These are phyloP conservation scores for Campoplex nolae DNA, from an alignment of 2,888 invertebrate genomes.

Conservation along the genomic window DNA sequence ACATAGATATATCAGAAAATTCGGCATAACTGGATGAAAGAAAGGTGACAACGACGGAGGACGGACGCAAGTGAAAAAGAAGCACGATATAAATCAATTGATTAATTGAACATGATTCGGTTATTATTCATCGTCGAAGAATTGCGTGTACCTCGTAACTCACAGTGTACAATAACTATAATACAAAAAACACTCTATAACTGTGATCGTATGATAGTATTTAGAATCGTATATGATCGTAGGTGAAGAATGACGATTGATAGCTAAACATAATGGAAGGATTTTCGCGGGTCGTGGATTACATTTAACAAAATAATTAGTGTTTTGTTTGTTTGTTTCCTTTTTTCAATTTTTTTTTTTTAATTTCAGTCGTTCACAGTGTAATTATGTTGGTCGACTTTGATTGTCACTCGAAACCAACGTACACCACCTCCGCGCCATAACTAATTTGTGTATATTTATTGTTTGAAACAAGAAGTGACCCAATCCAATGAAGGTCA, in stretches of 20 bases:
- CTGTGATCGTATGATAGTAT: conserved; percentile 78
- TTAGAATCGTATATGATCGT: conserved; percentile 68
- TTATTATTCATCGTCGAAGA: conserved; percentile 83
- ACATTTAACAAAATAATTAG: conserved; percentile 71
- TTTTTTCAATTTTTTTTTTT: neutral
- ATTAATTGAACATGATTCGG: conserved; percentile 81
- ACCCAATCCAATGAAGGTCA: neutral
- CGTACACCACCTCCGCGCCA: conserved; percentile 64
- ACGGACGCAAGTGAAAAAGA: conserved; percentile 40
- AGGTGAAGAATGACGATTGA: conserved; percentile 71
- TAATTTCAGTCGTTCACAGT: conserved; percentile 75
- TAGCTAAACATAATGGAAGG: conserved; percentile 69
- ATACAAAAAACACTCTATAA: conserved; percentile 81
- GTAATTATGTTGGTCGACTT: conserved; percentile 65
- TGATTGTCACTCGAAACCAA: conserved; percentile 52
- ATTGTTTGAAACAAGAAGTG: conserved; percentile 1
- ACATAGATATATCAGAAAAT: conserved; percentile 67
- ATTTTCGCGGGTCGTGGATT: conserved; percentile 49
- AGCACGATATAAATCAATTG: conserved; percentile 27
- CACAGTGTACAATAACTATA: conserved; percentile 81
- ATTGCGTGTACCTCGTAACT: conserved; percentile 81
- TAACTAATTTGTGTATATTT: conserved; percentile 65
- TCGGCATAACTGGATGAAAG: conserved; percentile 5
- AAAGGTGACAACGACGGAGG: conserved; percentile 1
- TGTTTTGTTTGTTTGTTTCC: conserved; percentile 28